phyloP scores from a whole-genome alignment of 1,140 invertebrate genomes.

The Cydia splendana region DNA sequence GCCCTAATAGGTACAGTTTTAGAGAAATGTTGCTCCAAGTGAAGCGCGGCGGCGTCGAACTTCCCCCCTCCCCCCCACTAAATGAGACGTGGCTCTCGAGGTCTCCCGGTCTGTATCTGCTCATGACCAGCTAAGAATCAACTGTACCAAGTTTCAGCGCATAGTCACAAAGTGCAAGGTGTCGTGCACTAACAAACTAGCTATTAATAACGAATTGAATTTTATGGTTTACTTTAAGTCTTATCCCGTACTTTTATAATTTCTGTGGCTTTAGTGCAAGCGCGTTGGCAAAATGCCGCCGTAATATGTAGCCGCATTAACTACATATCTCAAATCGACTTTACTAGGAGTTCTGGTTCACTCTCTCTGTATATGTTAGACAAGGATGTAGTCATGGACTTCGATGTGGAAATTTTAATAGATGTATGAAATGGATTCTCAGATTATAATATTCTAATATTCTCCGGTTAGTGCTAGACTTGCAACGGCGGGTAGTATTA shows the following conservation, averaged over 20 bases:
- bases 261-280: neutral
- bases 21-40: too few species aligned
- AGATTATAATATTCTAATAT: constrained; percentile 19
- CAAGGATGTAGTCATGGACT: neutral
- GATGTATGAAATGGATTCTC: neutral
- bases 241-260: neutral
- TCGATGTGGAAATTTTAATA: neutral
- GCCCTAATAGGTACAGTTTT: too few species aligned
- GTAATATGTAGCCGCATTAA: neutral
- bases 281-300: constrained; percentile 25
- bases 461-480: neutral
- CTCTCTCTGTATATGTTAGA: neutral
- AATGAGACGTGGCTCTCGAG: too few species aligned
- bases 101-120: too few species aligned
- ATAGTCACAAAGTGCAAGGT: too few species aligned
- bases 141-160: too few species aligned
- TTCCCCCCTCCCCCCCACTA: too few species aligned
- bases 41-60: too few species aligned
- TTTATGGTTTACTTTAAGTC: neutral
- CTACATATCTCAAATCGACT: neutral
- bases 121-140: too few species aligned
- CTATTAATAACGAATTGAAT: neutral
- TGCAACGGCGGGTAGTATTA: neutral
- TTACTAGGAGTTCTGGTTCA: neutral
- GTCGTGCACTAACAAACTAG: too few species aligned